Evolutionary conservation across 1,140 invertebrate genomes (phyloP).

Genomic region (Drosophila busckii): DNA sequence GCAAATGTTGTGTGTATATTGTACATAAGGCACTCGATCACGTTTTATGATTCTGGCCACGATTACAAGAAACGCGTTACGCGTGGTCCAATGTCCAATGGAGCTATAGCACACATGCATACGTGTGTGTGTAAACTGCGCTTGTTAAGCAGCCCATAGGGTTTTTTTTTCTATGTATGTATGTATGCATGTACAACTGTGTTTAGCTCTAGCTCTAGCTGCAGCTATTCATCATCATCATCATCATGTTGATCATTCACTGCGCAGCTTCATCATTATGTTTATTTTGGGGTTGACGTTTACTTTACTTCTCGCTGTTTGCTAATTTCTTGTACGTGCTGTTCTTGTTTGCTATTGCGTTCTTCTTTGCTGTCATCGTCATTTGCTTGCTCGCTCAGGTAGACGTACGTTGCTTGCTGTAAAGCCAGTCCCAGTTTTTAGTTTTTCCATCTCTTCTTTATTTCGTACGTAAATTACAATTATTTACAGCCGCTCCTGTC

Average conservation of each 20-base stretch:
- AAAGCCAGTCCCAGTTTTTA: conserved; percentile 39
- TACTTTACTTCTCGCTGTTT: conserved; percentile 60
- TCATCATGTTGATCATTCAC: conserved; percentile 61
- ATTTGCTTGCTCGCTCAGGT: conserved; percentile 43
- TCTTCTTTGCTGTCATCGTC: conserved; percentile 17
- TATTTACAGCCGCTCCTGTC: conserved; percentile 53
- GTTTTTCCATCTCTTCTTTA: background rate
- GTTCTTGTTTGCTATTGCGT: conserved; percentile 54
- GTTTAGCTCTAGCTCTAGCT: conserved; percentile 22
- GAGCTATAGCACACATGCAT: conserved; percentile 16
- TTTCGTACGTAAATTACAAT: conserved; percentile 67
- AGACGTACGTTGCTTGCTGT: conserved; percentile 33
- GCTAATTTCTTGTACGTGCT: conserved; percentile 75
- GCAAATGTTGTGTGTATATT: conserved; percentile 55
- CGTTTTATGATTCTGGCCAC: conserved; percentile 70
- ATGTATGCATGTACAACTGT: too few species aligned
- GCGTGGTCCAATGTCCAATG: conserved; percentile 69
- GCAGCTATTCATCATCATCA: conserved; percentile 53
- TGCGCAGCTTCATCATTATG: conserved; percentile 22
- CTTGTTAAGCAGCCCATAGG: conserved; percentile 64
- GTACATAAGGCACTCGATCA: conserved; percentile 72
- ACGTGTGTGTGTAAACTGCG: conserved; percentile 45
- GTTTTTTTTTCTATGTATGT: conserved; percentile 13
- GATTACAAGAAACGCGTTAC: conserved; percentile 64
- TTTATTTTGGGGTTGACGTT: conserved; percentile 36